phyloP scores from a whole-genome alignment of 2,888 invertebrate species.

The Gonocerus acuteangulatus region DNA sequence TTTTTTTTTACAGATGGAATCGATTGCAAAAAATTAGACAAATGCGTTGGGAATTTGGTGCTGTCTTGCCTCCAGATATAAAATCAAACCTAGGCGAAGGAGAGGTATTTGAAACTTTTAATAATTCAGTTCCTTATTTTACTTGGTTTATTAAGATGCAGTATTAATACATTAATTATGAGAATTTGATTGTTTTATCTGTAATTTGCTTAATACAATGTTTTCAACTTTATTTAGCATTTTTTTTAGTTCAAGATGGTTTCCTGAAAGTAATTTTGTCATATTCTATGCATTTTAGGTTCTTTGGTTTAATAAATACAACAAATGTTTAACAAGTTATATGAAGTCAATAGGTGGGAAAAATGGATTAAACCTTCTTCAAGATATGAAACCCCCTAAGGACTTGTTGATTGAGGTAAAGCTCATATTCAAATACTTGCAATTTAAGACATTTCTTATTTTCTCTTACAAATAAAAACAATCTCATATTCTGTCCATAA shows the following conservation, averaged over 20 bases:
- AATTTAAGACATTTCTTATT: not conserved
- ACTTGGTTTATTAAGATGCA: not conserved
- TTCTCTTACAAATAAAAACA: not conserved
- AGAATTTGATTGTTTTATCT: too few species aligned
- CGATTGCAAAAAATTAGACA: constrained; percentile 71
- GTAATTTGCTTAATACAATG: too few species aligned
- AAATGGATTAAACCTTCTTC: constrained; percentile 75
- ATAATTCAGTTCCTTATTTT: not conserved
- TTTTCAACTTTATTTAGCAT: too few species aligned
- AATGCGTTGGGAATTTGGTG: constrained; percentile 94
- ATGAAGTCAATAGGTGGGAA: constrained; percentile 83
- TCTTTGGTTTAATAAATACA: constrained; percentile 84
- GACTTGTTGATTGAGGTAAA: constrained; percentile 81
- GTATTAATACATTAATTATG: not conserved
- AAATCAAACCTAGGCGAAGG: constrained; percentile 68
- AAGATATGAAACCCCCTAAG: constrained; percentile 85
- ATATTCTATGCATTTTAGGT: too few species aligned
- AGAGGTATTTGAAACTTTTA: constrained; percentile 50
- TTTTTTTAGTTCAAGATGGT: too few species aligned
- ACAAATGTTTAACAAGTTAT: constrained; percentile 73
- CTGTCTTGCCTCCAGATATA: constrained; percentile 78
- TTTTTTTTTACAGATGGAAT: constrained; percentile 51
- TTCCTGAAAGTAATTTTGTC: too few species aligned
- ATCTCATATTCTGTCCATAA: not conserved
- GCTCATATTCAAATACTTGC: too few species aligned